Evolutionary conservation across 2,797 vertebrate species (phyloP), one percentile per base, ranked within the genome.

Genomic region (Perodicticus potto): DNA sequence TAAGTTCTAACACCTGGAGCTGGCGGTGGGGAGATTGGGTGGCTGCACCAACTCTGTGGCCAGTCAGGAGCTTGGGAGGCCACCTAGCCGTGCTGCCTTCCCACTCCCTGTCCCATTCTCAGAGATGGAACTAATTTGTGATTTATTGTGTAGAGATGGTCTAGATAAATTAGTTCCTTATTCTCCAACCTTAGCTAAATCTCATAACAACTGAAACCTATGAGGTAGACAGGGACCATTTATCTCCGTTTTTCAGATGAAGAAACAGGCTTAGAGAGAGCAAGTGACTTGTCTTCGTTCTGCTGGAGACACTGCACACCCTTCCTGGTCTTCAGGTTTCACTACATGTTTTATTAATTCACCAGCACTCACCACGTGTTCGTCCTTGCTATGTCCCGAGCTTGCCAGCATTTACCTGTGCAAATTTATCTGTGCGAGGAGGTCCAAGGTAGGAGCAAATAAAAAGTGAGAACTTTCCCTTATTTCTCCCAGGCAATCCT

Each of bases 121-220:
- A 73, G 85, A 92, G 67, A 80, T 69, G 55, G 45, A 73, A 81
- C 29, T 57, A 73, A 84, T 29, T 57, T 72, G 10, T 49, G 77
- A 69, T 73, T 27, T 10, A 55, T 1, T 59, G 16, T 27, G 9
- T 57, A 11, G 49, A 83, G 78, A 67, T 32, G 32, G 29, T 77
- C 19, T 89, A 78, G 43, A 76, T 78, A 83, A 65, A 77, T 86
- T 72, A 34, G 37, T 91, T 83, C 23, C 23, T 85, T 91, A 57
- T 94, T 91, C 86, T 82, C 40, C 65, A 84, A 67, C 57, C 32
- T 69, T 19, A 88, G 37, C 23, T 81, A 74, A 55, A 57, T 89
- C 32, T 78, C 40, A 27, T 69, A 92, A 69, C 17, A 61, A 32
- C 87, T 94, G 74, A 94, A 87, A n/a, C 22, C 0, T 55, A 20